Evolutionary conservation across 2,113 vertebrate species (phyloP).

Genomic region (Sialia sialis): DNA sequence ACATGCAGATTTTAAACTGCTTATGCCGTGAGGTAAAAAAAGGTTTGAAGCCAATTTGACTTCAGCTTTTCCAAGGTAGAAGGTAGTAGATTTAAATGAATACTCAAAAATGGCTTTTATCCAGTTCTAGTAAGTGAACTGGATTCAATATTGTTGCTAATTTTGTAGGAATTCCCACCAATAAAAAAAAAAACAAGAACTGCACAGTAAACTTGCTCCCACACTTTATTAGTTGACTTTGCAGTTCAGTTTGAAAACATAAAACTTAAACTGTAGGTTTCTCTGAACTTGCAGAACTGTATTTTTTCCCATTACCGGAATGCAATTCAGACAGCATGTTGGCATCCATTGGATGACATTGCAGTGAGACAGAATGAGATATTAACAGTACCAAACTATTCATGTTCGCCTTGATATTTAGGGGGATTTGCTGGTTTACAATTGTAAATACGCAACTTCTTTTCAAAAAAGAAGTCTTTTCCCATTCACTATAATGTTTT

Average conservation of each 20-base stretch:
- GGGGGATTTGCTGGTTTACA: neutral
- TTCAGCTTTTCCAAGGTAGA: neutral
- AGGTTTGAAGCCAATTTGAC: neutral
- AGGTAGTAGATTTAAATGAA: neutral
- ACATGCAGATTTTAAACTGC: neutral
- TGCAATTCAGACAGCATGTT: neutral
- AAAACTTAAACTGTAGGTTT: neutral
- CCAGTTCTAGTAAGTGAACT: neutral
- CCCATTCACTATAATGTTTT: neutral
- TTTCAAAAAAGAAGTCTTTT: neutral
- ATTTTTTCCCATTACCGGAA: neutral
- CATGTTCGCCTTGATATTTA: neutral
- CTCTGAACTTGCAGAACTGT: neutral
- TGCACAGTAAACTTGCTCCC: neutral
- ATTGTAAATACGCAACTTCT: neutral
- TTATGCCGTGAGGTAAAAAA: neutral
- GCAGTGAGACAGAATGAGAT: fast-evolving
- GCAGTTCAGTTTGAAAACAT: neutral
- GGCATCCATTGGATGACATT: neutral
- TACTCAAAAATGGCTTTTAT: neutral
- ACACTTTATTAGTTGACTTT: neutral
- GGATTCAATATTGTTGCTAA: neutral
- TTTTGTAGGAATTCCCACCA: neutral
- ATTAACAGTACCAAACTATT: neutral
- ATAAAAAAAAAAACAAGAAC: neutral